Base-by-base conservation (phyloP, 2,797 vertebrate species). In the Sylvilagus floridanus region DNA sequence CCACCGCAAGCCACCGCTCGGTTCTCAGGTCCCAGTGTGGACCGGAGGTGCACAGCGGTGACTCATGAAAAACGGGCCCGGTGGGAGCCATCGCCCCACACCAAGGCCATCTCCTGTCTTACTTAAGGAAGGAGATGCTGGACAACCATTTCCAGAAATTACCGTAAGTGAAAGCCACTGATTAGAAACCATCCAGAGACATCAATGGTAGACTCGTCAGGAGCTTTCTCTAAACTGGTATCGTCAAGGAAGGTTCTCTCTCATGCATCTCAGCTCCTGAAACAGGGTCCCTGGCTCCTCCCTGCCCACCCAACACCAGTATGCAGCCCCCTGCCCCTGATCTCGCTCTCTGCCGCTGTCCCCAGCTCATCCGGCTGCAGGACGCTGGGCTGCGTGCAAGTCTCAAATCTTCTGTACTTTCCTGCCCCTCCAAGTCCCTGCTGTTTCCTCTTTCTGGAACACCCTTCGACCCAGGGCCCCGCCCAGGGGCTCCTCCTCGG, bases 11-110 rank as follows among this genome's bases (percentile, higher is more conserved):
- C 93, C 30, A 90, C 97, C 91, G 95, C 96, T 94, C 96, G 91
- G 96, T 97, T 97, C 98, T 98, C 97, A 82, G 97, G 97, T 97
- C 86, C 83, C 90, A 96, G 97, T 97, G 95, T 93, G 95, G 42
- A 96, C 72, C 93, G 42, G 94, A 96, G 73, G 21, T 85, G 94
- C 95, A 97, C 94, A 90, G 87, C 42, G 57, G 84, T 97, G 96
- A 97, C 96, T 98, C 97, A 97, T 24, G 97, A 97, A 97, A 98
- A 97, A 72, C 35, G 72, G 85, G 86, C 96, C 91, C 97, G 72
- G 93, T 92, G 97, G 90, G 85, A 88, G 88, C 42, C 69, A 60
- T 17, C 88, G 93, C 88, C 63, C 85, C 86, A 75, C 71, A 91
- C 76, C 50, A 47, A 91, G 95, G 85, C 0, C 92, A 28, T 0